Base-by-base conservation (phyloP, 2,888 invertebrate genomes). In the Lasioglossum calceatum region DNA sequence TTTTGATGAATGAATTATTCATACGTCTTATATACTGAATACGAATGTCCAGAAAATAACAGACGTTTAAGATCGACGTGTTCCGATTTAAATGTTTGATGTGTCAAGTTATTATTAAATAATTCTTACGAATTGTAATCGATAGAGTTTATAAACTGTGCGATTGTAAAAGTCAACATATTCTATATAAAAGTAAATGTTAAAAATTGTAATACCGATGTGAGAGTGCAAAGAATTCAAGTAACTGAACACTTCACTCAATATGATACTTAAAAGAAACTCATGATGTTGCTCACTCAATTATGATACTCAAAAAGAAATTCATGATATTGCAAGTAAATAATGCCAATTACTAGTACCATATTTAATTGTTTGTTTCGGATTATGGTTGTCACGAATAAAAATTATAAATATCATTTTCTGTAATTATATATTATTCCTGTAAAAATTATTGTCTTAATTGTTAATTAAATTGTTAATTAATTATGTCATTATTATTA, bases 281-380 rank as follows among this genome's bases (percentile, higher is more conserved):
- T 36, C 36, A 36, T 36, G 36, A 36, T 36, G 4, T 36, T 36
- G 36, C 27, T 8, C 32, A 44, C 44, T 80, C 47, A 4, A 36
- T 12, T 70, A 44, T 58, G 32, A 32, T 77, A 77, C n/a, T 44
- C n/a, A 64, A 75, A 76, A 82, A 36, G 36, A 78, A 61, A 76
- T 44, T 71, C 67, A 74, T 64, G 74, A 86, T 86, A 86, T 85
- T 85, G 80, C 80, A 61, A 67, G 74, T 86, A 87, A 81, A 73
- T 85, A 81, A 86, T 78, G 75, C 54, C 75, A 78, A 78, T 81
- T 75, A 86, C 47, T 81, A 86, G 75, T 72, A 86, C 36, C 75
- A 87, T 86, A 71, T 86, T 78, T 75, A 77, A 87, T 72, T 86
- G 77, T 81, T 78, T 87, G 82, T 87, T 78, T 88, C 42, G 42